phyloP scores from a whole-genome alignment of 2,888 invertebrate species.

The Pseudeuparius sepicola region DNA sequence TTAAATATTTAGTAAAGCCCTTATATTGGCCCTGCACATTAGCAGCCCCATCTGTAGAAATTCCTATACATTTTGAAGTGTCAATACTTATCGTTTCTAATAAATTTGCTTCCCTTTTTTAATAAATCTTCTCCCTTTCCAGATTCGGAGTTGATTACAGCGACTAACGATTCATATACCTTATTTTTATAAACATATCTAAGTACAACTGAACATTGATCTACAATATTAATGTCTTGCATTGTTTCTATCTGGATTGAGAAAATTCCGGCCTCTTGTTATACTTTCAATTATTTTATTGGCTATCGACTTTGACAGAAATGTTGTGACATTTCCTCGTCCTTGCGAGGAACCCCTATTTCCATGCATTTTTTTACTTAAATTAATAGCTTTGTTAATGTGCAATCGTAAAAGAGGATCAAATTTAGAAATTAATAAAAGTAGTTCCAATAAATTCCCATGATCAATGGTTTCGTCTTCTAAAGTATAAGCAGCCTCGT shows the following conservation, averaged over 20 bases:
- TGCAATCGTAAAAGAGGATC: neutral
- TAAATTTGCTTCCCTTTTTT: too few species aligned
- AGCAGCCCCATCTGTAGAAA: conserved; percentile 6
- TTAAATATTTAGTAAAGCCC: neutral
- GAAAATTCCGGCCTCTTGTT: neutral
- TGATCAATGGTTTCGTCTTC: conserved; percentile 1
- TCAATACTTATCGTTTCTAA: too few species aligned
- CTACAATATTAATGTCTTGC: conserved; percentile 7
- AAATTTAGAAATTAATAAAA: conserved; percentile 7
- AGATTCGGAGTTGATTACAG: conserved; percentile 1
- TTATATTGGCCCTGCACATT: conserved; percentile 8
- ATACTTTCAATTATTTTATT: too few species aligned
- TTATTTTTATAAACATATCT: too few species aligned
- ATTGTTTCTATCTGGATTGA: conserved; percentile 6
- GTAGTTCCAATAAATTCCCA: conserved; percentile 2
- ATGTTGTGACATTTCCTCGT: conserved; percentile 2
- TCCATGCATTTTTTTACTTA: conserved; percentile 1
- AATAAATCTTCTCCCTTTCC: too few species aligned
- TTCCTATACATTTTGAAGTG: too few species aligned
- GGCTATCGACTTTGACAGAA: conserved; percentile 1
- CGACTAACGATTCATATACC: conserved; percentile 1
- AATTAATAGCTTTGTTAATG: neutral
- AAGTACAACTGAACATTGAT: too few species aligned
- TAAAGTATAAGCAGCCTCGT: conserved; percentile 2
- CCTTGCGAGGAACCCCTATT: neutral